These are phyloP conservation scores for Sinocyclocheilus anophthalmus DNA, from an alignment of 2,113 vertebrate species.

Conservation along the genomic window DNA sequence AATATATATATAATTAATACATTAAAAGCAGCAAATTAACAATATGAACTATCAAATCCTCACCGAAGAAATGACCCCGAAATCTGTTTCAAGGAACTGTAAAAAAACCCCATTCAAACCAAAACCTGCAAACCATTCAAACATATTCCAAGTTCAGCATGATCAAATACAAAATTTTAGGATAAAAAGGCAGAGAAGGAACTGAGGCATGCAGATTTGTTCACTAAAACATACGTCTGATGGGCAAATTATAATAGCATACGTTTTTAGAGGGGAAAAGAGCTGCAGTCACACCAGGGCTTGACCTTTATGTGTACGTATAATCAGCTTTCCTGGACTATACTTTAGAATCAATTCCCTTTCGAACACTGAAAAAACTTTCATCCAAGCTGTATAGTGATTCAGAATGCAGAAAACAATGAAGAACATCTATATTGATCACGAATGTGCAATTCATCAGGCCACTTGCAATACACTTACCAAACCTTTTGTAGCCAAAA, in stretches of 20 bases:
- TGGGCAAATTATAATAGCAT: constrained; percentile 47
- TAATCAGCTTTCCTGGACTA: constrained; percentile 32
- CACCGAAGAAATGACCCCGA: no score
- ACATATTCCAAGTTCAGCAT: background rate
- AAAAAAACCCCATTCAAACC: no score
- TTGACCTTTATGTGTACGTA: constrained; percentile 31
- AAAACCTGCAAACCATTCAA: background rate
- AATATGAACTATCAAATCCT: no score
- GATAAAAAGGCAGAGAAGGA: background rate
- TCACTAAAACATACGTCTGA: constrained; percentile 18
- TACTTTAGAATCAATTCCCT: background rate
- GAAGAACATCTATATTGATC: background rate
- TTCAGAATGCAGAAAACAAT: background rate
- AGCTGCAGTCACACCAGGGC: constrained; percentile 2
- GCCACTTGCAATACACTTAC: constrained; percentile 79
- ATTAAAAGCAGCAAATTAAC: no score
- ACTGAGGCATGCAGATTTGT: constrained; percentile 9
- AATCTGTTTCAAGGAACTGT: background rate
- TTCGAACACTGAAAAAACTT: background rate
- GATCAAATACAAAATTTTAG: background rate
- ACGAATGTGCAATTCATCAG: background rate
- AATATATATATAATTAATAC: no score
- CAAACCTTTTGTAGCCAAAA: constrained; percentile 98
- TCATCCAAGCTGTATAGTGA: background rate
- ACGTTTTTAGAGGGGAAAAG: constrained; percentile 35